Evolutionary conservation across 2,797 vertebrate genomes (phyloP).

Genomic region (Mastacembelus armatus): DNA sequence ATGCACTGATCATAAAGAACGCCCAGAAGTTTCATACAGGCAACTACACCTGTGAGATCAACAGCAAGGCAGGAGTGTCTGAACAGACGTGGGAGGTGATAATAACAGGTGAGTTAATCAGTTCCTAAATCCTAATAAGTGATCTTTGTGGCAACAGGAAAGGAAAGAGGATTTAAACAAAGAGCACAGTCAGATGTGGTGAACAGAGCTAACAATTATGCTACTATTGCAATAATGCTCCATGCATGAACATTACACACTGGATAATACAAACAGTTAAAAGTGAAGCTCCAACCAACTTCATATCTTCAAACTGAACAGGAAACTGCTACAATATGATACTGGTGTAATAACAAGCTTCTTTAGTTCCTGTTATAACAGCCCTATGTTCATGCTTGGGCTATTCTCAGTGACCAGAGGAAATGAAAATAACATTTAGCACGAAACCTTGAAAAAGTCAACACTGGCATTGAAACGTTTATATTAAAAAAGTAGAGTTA

Average conservation of each 20-base stretch:
- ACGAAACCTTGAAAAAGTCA: too few species aligned
- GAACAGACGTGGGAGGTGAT: slow-evolving; percentile 36
- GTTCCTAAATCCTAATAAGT: too few species aligned
- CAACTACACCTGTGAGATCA: slow-evolving; percentile 62
- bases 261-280: too few species aligned
- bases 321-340: neutral
- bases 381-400: neutral
- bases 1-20: slow-evolving; percentile 31
- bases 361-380: too few species aligned
- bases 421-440: rapidly evolving
- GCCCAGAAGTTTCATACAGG: slow-evolving; percentile 41
- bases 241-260: neutral
- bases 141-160: neutral
- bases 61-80: rapidly evolving
- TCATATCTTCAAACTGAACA: too few species aligned
- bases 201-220: neutral
- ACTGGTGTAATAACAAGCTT: neutral
- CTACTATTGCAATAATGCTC: too few species aligned
- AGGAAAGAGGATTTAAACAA: too few species aligned
- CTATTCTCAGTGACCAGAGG: neutral
- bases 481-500: too few species aligned
- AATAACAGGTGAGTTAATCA: slow-evolving; percentile 56
- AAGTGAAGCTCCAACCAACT: too few species aligned
- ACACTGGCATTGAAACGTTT: too few species aligned
- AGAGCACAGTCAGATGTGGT: neutral